These are phyloP conservation scores for Pectinophora gossypiella DNA, from an alignment of 1,140 invertebrate species.

Conservation along the genomic window DNA sequence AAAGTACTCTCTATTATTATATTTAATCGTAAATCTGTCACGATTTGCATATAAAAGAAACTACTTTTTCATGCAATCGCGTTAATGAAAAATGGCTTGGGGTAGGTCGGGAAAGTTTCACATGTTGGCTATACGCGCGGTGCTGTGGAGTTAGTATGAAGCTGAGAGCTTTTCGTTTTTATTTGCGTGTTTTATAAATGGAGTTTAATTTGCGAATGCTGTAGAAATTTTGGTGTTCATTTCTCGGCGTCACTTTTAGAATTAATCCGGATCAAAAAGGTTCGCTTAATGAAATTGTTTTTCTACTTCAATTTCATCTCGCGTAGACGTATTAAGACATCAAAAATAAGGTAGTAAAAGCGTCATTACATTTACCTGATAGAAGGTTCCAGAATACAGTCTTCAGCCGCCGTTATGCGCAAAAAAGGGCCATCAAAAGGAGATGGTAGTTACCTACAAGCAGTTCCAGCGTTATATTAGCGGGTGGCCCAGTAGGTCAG, in stretches of 20 bases:
- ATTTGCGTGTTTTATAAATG: neutral
- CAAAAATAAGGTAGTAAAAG: too few relatives aligned
- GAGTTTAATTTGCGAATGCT: neutral
- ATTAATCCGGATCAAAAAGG: too few relatives aligned
- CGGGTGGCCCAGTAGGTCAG: constrained; percentile 71
- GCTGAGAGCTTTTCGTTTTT: neutral
- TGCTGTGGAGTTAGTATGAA: neutral
- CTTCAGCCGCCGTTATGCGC: too few relatives aligned
- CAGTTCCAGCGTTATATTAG: constrained; percentile 62
- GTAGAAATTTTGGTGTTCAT: neutral
- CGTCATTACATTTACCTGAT: too few relatives aligned
- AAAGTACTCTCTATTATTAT: constrained; percentile 1
- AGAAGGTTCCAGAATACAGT: too few relatives aligned
- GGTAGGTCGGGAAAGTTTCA: constrained; percentile 13
- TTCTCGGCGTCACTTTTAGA: too few relatives aligned
- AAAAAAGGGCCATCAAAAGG: constrained; percentile 30
- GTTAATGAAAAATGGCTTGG: constrained; percentile 7
- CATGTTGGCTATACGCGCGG: neutral
- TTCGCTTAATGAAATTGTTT: too few relatives aligned
- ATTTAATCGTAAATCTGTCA: neutral
- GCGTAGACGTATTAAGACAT: too few relatives aligned
- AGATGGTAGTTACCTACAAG: constrained; percentile 20
- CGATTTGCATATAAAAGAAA: neutral
- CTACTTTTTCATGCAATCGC: neutral
- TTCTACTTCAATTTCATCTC: too few relatives aligned